Conservation (phyloP, 2,113 vertebrate genomes). For the Epinephelus cyanopodus region DNA sequence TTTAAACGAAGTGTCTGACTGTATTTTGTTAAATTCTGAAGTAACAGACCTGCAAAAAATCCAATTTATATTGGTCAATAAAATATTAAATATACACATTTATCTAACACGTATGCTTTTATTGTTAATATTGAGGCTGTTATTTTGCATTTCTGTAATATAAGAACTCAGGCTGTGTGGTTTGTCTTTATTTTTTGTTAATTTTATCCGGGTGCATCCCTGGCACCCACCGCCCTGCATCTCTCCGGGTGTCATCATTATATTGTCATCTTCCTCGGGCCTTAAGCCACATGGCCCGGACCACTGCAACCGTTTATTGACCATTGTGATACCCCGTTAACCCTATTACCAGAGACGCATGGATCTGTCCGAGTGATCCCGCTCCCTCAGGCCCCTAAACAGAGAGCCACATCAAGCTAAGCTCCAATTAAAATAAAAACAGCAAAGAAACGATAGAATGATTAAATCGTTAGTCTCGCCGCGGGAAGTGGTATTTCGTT, state of each 20-base stretch:
- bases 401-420: conserved; percentile 87
- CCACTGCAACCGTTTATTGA: conserved; percentile 65
- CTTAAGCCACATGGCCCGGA: conserved; percentile 54
- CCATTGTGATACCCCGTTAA: conserved; percentile 85
- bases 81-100: neutral
- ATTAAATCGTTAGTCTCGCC: conserved; percentile 98
- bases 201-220: neutral
- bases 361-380: conserved; percentile 93
- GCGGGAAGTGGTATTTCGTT: conserved; percentile 96
- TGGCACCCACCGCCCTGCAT: too few species aligned
- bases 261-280: conserved; percentile 45
- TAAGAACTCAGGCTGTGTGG: neutral
- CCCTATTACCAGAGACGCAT: conserved; percentile 93
- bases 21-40: neutral
- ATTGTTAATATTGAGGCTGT: neutral
- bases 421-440: conserved; percentile 92
- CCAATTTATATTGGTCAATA: neutral
- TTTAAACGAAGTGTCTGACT: neutral
- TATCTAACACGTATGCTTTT: too few species aligned
- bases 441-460: conserved; percentile 94
- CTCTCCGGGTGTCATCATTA: conserved; percentile 4
- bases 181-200: neutral
- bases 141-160: neutral
- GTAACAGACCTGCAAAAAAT: neutral
- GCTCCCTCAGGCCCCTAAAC: conserved; percentile 79